These are phyloP conservation scores for Phasianus colchicus DNA, from an alignment of 2,113 vertebrate genomes.

Conservation along the genomic window DNA sequence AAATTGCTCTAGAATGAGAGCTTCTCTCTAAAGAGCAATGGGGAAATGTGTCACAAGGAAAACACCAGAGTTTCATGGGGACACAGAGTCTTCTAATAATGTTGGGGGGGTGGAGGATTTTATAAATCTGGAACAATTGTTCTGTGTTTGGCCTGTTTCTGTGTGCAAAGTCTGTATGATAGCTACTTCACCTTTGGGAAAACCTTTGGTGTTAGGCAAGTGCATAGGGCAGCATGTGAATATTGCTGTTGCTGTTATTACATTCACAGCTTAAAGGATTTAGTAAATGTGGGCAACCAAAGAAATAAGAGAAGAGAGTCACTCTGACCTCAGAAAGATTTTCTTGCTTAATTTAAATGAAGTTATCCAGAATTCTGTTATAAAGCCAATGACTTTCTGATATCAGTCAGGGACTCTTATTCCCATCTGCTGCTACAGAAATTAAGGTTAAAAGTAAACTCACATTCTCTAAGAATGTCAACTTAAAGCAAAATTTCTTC, in stretches of 20 bases:
- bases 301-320: neutral
- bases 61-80: neutral
- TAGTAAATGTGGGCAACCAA: neutral
- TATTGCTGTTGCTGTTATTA: neutral
- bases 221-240: neutral
- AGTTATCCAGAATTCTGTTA: neutral
- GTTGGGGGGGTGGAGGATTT: neutral
- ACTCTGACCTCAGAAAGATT: neutral
- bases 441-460: neutral
- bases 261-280: neutral
- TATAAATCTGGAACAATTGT: neutral
- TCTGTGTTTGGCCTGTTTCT: neutral
- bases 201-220: neutral
- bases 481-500: neutral
- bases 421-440: neutral
- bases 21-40: neutral
- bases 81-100: neutral
- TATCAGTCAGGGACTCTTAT: neutral
- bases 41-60: neutral
- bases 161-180: neutral
- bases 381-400: neutral
- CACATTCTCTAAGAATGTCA: neutral
- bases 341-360: neutral
- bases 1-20: neutral
- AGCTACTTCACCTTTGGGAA: neutral